Percentiles rank a stretch among this genome's conserved stretches.
Evolutionary conservation across 2,797 vertebrate species (phyloP).

Genomic region (Sphaeramia orbicularis): DNA sequence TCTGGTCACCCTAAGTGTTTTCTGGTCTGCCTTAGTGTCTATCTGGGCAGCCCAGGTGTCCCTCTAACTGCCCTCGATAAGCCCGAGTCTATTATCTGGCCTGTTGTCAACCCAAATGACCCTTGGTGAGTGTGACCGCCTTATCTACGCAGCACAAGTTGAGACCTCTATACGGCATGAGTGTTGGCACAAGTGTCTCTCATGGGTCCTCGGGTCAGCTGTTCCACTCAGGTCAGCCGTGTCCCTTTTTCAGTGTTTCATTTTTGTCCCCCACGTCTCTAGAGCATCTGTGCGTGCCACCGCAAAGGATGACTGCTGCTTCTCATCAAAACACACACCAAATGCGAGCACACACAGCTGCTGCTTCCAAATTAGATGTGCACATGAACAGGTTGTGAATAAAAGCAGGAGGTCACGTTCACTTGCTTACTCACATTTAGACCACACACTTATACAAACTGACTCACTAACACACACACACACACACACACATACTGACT

Average conservation of each 20-base stretch:
- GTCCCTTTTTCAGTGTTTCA: not conserved
- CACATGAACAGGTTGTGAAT: constrained; percentile 11
- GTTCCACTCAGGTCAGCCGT: not conserved
- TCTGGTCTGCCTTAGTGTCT: not conserved
- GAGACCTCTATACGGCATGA: too few relatives aligned
- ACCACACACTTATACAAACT: constrained; percentile 10
- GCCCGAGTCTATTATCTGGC: too few relatives aligned
- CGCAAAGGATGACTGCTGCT: not conserved
- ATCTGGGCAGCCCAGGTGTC: not conserved
- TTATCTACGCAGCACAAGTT: too few relatives aligned
- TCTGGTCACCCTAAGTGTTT: too few relatives aligned
- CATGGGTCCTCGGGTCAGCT: not conserved
- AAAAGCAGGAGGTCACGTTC: constrained; percentile 7
- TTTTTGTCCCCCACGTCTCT: not conserved
- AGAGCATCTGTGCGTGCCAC: not conserved
- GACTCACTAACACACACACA: constrained; percentile 17
- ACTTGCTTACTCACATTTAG: not conserved
- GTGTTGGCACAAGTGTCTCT: too few relatives aligned
- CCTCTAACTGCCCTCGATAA: not conserved
- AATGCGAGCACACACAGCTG: not conserved
- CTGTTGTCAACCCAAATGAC: not conserved
- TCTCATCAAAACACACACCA: not conserved
- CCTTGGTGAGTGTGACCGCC: too few relatives aligned
- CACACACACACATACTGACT: not conserved
- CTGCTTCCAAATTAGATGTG: not conserved